Percentiles rank a stretch among this genome's conserved stretches.
Evolutionary conservation across 2,797 vertebrate genomes (phyloP).

Genomic region (Crax fasciolata): DNA sequence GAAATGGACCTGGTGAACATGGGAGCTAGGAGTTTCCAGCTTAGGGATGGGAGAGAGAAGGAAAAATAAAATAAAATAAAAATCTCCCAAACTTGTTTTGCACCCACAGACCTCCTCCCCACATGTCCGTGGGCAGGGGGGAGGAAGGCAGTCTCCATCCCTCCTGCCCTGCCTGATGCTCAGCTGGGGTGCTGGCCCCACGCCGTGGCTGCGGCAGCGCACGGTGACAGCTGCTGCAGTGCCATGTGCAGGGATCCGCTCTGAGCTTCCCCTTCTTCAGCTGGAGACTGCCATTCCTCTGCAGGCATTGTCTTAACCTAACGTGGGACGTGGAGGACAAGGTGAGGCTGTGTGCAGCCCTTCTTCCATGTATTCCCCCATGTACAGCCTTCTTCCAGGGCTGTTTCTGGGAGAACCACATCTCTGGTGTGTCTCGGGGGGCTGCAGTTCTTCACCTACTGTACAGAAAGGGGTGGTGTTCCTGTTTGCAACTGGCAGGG

Average conservation of each 20-base stretch:
- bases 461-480: not conserved
- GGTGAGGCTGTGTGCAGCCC: not conserved
- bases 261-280: not conserved
- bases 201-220: not conserved
- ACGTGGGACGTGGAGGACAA: accelerated
- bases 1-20: not conserved
- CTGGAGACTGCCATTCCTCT: not conserved
- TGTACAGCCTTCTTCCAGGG: not conserved
- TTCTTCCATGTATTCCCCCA: accelerated
- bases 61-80: not conserved
- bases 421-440: accelerated
- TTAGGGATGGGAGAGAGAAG: not conserved
- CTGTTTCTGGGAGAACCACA: accelerated
- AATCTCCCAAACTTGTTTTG: accelerated
- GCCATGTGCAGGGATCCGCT: not conserved
- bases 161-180: accelerated
- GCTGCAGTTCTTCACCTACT: accelerated
- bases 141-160: not conserved
- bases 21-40: not conserved
- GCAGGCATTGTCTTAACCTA: not conserved
- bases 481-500: not conserved
- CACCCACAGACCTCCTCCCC: not conserved
- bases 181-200: not conserved
- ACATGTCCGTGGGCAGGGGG: not conserved
- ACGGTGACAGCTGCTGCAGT: not conserved